A percentile compares a stretch with the other conserved stretches of the same genome.
These are phyloP conservation scores for Tipula lateralis DNA, from an alignment of 2,888 invertebrate species.

Conservation along the genomic window DNA sequence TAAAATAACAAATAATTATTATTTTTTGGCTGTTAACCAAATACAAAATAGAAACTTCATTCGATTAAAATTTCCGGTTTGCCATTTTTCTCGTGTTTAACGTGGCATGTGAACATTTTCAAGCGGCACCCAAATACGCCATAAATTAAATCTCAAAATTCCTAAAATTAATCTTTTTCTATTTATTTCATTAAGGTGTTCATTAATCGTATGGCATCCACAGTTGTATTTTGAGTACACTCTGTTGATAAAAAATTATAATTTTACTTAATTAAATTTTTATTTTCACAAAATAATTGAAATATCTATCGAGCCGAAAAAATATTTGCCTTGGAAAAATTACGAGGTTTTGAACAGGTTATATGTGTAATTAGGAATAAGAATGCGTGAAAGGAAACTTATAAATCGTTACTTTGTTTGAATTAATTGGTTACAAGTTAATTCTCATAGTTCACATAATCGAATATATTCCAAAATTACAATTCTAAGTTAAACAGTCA, in stretches of 20 bases:
- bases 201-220: neutral
- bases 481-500: neutral
- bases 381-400: neutral
- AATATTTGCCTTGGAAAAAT: neutral
- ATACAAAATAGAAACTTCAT: neutral
- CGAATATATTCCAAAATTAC: neutral
- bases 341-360: neutral
- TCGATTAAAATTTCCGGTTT: neutral
- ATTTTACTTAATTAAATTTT: neutral
- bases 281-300: neutral
- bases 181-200: neutral
- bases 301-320: neutral
- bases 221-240: neutral
- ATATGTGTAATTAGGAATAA: neutral
- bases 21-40: neutral
- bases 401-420: neutral
- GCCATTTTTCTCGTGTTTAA: neutral
- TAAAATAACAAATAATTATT: neutral
- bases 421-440: neutral
- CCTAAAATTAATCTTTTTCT: neutral
- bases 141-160: neutral
- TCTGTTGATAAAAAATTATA: neutral
- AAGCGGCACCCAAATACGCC: neutral
- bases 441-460: neutral
- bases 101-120: neutral